phyloP scores from a whole-genome alignment of 2,888 invertebrate species.

The Cantharis nigra region DNA sequence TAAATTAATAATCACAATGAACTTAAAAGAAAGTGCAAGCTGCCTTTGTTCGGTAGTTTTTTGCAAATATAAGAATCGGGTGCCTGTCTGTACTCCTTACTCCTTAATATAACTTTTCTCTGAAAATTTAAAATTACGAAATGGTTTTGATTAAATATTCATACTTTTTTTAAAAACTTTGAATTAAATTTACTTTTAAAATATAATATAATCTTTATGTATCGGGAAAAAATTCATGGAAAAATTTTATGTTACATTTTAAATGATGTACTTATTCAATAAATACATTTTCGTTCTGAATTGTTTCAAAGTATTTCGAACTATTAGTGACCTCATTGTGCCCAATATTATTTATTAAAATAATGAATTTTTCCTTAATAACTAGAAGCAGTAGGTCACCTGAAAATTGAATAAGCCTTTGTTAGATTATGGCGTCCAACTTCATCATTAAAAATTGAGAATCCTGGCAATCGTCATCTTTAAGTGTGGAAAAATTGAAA shows the following conservation, averaged over 20 bases:
- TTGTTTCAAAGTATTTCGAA: background rate
- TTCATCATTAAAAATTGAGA: too few relatives aligned
- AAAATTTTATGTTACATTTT: background rate
- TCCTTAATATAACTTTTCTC: background rate
- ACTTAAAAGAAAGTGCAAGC: background rate
- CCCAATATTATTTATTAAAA: background rate
- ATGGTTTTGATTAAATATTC: background rate
- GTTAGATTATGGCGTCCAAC: too few relatives aligned
- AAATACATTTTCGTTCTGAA: background rate
- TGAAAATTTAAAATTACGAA: background rate
- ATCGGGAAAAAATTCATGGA: background rate
- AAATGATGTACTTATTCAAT: background rate
- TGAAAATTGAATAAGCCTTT: too few relatives aligned
- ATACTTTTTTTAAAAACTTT: background rate
- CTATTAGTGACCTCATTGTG: background rate
- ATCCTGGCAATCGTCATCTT: too few relatives aligned
- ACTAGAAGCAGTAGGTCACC: too few relatives aligned
- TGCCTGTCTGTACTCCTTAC: accelerated
- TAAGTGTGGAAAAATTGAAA: too few relatives aligned
- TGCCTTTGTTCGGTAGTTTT: background rate
- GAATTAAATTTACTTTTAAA: background rate
- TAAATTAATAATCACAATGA: background rate
- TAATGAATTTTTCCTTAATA: background rate
- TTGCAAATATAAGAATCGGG: background rate
- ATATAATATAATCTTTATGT: background rate